Evolutionary conservation across 2,888 invertebrate genomes (phyloP).

Genomic region (Drosophila nigricruria): DNA sequence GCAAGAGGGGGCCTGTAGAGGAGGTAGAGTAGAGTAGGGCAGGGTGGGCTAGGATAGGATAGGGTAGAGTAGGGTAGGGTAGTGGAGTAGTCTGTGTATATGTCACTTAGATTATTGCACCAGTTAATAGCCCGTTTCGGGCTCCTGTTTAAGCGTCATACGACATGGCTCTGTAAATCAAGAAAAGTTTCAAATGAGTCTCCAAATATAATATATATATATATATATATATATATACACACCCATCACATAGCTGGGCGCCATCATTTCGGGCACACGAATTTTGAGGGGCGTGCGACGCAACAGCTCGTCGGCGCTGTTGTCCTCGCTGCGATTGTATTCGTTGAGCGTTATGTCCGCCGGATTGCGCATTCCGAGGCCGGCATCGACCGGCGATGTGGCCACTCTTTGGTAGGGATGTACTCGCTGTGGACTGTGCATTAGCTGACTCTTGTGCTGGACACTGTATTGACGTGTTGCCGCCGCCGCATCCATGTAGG

Average conservation of each 20-base stretch:
- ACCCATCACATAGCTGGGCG: conserved; percentile 72
- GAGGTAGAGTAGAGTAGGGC: conserved; percentile 13
- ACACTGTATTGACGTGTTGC: conserved; percentile 33
- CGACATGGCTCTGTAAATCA: conserved; percentile 79
- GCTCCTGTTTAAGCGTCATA: conserved; percentile 85
- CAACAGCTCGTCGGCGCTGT: conserved; percentile 79
- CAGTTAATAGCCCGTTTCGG: conserved; percentile 84
- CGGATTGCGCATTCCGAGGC: conserved; percentile 77
- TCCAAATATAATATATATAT: not conserved
- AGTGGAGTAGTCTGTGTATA: conserved; percentile 5
- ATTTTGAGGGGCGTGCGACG: conserved; percentile 83
- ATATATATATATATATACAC: conserved; percentile 24
- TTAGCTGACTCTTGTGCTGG: conserved; percentile 58
- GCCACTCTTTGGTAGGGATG: conserved; percentile 73
- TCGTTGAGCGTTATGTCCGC: conserved; percentile 85
- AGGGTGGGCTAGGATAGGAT: conserved; percentile 4
- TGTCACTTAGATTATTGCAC: conserved; percentile 57
- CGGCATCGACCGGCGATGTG: conserved; percentile 57
- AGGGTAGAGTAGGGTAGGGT: not conserved
- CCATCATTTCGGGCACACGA: conserved; percentile 74
- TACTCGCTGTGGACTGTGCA: conserved; percentile 68
- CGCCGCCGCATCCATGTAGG: conserved; percentile 38
- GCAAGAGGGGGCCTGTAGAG: conserved; percentile 59
- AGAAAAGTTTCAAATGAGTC: not conserved
- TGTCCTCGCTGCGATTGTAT: conserved; percentile 82